phyloP scores from a whole-genome alignment of 2,888 invertebrate genomes.

The Nineta flava region DNA sequence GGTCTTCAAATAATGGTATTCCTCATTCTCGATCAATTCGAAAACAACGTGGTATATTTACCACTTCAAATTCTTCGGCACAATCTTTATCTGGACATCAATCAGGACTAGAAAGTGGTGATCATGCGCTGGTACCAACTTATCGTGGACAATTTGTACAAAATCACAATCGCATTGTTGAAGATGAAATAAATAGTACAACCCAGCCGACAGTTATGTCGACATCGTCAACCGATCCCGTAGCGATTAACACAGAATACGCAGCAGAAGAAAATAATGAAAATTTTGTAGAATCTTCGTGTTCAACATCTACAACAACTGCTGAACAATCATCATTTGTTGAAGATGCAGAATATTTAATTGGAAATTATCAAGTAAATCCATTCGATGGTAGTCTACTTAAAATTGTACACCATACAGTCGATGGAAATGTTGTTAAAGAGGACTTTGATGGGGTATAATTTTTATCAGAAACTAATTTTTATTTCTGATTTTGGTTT shows the following conservation, averaged over 20 bases:
- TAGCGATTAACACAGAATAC: too few species aligned
- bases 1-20: too few species aligned
- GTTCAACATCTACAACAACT: neutral
- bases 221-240: too few species aligned
- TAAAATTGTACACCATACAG: neutral
- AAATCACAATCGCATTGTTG: neutral
- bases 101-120: neutral
- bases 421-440: too few species aligned
- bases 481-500: too few species aligned
- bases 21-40: neutral
- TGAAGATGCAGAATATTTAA: neutral
- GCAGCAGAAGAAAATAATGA: neutral
- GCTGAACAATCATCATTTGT: neutral
- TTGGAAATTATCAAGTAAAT: conserved; percentile 5
- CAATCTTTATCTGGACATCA: neutral
- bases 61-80: neutral
- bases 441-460: too few species aligned
- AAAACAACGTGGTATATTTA: neutral
- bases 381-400: conserved; percentile 5
- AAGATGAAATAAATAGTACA: too few species aligned
- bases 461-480: too few species aligned
- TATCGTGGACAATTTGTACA: neutral
- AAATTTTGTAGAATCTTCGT: neutral
- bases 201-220: too few species aligned
- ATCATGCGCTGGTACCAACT: neutral